phyloP scores from a whole-genome alignment of 2,113 vertebrate species.

The Mellivora capensis region DNA sequence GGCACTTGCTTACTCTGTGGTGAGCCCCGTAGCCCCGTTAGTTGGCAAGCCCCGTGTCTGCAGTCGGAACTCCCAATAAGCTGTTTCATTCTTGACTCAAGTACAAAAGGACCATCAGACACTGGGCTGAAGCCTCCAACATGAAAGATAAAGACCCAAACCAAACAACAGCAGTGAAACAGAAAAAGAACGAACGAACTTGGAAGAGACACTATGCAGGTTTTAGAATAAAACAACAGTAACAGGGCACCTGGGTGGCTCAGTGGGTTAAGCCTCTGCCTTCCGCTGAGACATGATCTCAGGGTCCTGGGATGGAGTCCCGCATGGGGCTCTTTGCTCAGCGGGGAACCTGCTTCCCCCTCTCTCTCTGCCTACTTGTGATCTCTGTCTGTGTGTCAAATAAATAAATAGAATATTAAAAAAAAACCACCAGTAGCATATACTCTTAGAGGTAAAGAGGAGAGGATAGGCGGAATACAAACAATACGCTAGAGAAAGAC shows the following conservation, averaged over 20 bases:
- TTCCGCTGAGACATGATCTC: no score
- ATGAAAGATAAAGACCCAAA: not conserved
- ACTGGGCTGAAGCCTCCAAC: not conserved
- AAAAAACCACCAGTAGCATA: not conserved
- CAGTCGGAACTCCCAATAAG: not conserved
- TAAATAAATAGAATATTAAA: no score
- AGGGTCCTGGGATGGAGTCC: no score
- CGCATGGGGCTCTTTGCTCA: no score
- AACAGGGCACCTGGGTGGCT: not conserved
- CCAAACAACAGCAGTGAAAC: not conserved
- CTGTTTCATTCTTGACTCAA: not conserved
- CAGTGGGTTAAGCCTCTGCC: no score
- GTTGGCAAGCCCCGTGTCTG: not conserved
- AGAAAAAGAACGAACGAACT: not conserved
- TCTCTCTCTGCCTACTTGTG: no score
- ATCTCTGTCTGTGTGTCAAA: no score
- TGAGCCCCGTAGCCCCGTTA: not conserved
- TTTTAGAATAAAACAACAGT: not conserved
- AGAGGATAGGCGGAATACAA: not conserved
- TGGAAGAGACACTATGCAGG: not conserved
- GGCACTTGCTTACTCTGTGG: not conserved
- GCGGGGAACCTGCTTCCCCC: no score
- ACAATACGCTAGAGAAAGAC: not conserved
- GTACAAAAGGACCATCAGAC: not conserved
- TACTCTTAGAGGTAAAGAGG: not conserved